Evolutionary conservation across 2,888 invertebrate species (phyloP).

Genomic region (Octonoba sinensis): DNA sequence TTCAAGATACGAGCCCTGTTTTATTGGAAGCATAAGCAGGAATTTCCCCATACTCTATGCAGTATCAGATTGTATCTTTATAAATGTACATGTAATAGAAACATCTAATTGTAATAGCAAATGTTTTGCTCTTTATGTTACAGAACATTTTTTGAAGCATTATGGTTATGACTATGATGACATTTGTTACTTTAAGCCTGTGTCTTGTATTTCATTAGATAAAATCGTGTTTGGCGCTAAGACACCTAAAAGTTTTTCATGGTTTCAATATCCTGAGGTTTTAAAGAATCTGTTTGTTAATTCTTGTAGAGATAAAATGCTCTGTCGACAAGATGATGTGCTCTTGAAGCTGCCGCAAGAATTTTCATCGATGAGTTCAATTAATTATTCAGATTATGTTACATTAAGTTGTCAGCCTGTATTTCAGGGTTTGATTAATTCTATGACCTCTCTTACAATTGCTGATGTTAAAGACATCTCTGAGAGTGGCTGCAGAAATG

Average conservation of each 20-base stretch:
- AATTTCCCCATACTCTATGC: conserved; percentile 28
- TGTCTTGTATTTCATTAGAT: conserved; percentile 29
- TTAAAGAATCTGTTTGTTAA: conserved; percentile 7
- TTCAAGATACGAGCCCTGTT: background rate
- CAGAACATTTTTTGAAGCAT: conserved; percentile 39
- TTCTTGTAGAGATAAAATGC: conserved; percentile 13
- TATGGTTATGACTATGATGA: conserved; percentile 25
- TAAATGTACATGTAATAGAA: conserved; percentile 26
- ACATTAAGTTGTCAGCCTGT: conserved; percentile 49
- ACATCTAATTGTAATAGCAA: background rate
- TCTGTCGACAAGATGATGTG: conserved; percentile 32
- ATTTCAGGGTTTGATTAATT: conserved; percentile 24
- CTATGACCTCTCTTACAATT: conserved; percentile 22
- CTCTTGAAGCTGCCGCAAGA: conserved; percentile 10
- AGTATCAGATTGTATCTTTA: conserved; percentile 30
- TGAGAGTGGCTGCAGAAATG: background rate
- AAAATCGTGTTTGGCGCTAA: conserved; percentile 49
- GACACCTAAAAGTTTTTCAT: conserved; percentile 33
- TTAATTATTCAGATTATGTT: conserved; percentile 20
- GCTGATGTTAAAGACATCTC: conserved; percentile 9
- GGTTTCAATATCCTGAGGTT: conserved; percentile 38
- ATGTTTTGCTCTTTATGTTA: conserved; percentile 36
- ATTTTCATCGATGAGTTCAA: background rate
- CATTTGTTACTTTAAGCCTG: conserved; percentile 34
- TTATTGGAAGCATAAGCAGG: conserved; percentile 28